Evolutionary conservation across 2,888 invertebrate species (phyloP), one percentile per base, ranked within the genome.

Genomic region (Dryadula phaetusa): DNA sequence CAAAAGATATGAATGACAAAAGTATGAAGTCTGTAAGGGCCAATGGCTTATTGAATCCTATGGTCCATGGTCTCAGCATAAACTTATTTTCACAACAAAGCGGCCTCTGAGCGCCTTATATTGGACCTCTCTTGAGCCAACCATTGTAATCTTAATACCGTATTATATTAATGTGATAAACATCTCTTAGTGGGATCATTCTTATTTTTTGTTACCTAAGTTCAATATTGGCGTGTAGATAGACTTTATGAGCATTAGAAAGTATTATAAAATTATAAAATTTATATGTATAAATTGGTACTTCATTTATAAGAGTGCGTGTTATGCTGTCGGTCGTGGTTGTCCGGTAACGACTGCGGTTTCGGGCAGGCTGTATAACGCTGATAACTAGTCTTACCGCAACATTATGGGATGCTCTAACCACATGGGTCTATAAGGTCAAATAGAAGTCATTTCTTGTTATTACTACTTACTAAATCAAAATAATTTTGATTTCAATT

Each of bases 101-200:
- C 88, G 82, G 79, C 83, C 84, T 86, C 84, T 83, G 86, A 90
- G 90, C 89, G 86, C 83, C 89, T 88, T 89, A 91, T 88, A 90
- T 91, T 92, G 91, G 88, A 84, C 88, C 88, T 88, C 87, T 90
- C 87, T 87, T 85, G 87, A 91, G 86, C 90, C 90, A 77, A 78
- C 90, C 85, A 92, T 92, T 92, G 92, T 92, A 84, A 88, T 89
- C 90, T 88, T 91, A 92, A 92, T 91, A 87, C 90, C 80, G 85
- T 90, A 91, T 91, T 90, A 92, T 90, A 92, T 91, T 92, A 92
- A 92, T 91, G 88, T 92, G 92, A 92, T 92, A 92, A 90, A 92
- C 87, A 92, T 92, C 92, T 88, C 81, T 74, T 72, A 85, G 84
- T 80, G 80, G 80, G 78, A 80, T 85, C 84, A 82, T 77, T 75